Evolutionary conservation across 2,888 invertebrate genomes (phyloP).

Genomic region (Erynnis tages): DNA sequence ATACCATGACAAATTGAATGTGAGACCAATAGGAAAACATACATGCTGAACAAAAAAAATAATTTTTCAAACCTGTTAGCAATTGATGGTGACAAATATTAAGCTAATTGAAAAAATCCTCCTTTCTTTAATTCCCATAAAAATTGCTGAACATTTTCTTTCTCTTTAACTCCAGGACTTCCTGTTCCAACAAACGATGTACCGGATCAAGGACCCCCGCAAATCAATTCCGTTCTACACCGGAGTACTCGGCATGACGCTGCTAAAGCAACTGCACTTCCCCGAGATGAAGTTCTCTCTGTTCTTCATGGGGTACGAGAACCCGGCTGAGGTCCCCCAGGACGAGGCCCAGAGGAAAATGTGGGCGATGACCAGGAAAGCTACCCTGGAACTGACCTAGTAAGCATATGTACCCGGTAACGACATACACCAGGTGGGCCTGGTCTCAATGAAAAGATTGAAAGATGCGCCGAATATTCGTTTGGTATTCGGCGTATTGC

Average conservation of each 20-base stretch:
- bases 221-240: slow-evolving; percentile 95
- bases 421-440: no score
- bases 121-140: no score
- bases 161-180: slow-evolving; percentile 85
- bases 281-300: slow-evolving; percentile 93
- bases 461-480: no score
- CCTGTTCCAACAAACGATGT: slow-evolving; percentile 98
- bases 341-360: slow-evolving; percentile 85
- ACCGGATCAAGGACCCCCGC: slow-evolving; percentile 95
- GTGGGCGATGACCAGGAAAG: slow-evolving; percentile 92
- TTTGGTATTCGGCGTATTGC: no score
- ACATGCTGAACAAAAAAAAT: no score
- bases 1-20: no score
- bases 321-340: slow-evolving; percentile 85
- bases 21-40: no score
- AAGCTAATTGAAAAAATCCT: no score
- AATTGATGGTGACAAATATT: no score
- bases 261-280: slow-evolving; percentile 94
- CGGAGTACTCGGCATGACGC: slow-evolving; percentile 93
- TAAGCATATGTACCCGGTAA: slow-evolving; percentile 67
- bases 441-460: no score
- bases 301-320: slow-evolving; percentile 96
- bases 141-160: no score
- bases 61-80: no score
- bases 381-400: slow-evolving; percentile 96